Base-by-base conservation (phyloP, 2,797 vertebrate genomes). In the Hypotaenidia okinawae region DNA sequence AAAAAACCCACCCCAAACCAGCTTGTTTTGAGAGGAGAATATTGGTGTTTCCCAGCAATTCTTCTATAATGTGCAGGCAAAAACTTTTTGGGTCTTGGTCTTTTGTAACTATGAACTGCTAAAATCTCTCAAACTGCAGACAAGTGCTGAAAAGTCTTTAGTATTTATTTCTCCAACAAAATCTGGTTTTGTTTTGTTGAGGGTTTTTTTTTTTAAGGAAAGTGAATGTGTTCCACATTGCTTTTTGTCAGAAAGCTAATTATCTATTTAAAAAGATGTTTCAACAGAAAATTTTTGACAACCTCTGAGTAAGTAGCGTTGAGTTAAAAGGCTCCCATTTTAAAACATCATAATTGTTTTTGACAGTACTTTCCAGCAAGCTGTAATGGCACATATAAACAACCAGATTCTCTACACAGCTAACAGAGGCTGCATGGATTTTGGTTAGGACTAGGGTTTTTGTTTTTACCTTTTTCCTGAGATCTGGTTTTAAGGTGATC, bases 161-260 rank as follows among this genome's bases (percentile, higher is more conserved):
- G 19, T 4, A 1, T 47, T 82, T 91, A 68, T 79, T 94, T 76
- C 15, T 85, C 28, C 27, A 89, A 49, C 19, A 86, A 87, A 63
- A 33, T 0, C 7, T 11, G 2, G 25, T 52, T 27, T 49, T 49
- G 47, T 49, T 49, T 23, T 49, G 47, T 49, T 49, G 47, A 45
- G 43, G 49, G 24, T 52, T 52, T 52, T 15, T 52, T 51, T 25
- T 32, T 54, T 9, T 4, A 45, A 87, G 70, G 39, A 51, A 87
- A 66, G 22, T 32, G 5, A 89, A 54, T 66, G 39, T 23, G 86
- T 96, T 93, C 66, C 35, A 57, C 30, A 12, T 69, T 0, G 1
- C n/a, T 55, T 93, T 84, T 91, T 67, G 30, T 85, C 23, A 87
- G 51, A 95, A 96, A 78, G 41, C 14, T 59, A 89, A 84, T 93